Conservation (phyloP, 2,888 invertebrate genomes). For the Pogonocherus hispidulus region DNA sequence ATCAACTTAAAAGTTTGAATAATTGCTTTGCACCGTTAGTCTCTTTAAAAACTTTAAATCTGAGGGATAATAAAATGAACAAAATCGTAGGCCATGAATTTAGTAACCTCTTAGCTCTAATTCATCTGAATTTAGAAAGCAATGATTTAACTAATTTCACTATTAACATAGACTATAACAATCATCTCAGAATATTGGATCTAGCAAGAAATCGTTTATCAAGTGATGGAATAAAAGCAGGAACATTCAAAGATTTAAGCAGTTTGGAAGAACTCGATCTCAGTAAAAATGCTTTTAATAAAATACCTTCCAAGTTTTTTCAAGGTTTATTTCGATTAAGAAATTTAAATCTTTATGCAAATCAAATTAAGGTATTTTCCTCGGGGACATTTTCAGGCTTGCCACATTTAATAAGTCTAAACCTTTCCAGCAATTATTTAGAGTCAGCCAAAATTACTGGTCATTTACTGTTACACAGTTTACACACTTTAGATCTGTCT, state of each 20-base stretch:
- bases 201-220: conserved; percentile 59
- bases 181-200: conserved; percentile 57
- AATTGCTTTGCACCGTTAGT: conserved; percentile 37
- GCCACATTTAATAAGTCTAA: conserved; percentile 59
- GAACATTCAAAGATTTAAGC: conserved; percentile 57
- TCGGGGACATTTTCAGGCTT: conserved; percentile 60
- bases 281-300: conserved; percentile 54
- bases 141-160: conserved; percentile 56
- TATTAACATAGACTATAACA: conserved; percentile 55
- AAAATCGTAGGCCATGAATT: conserved; percentile 49
- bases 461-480: conserved; percentile 56
- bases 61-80: conserved; percentile 56
- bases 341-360: conserved; percentile 59
- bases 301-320: conserved; percentile 58
- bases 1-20: conserved; percentile 28
- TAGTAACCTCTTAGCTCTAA: conserved; percentile 43
- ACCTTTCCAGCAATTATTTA: conserved; percentile 59
- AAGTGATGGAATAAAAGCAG: conserved; percentile 49
- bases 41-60: conserved; percentile 53
- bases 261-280: conserved; percentile 60
- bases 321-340: conserved; percentile 56
- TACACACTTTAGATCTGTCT: conserved; percentile 61
- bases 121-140: conserved; percentile 54
- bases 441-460: conserved; percentile 56
- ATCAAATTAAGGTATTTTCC: conserved; percentile 58